phyloP scores from a whole-genome alignment of 2,888 invertebrate species.

The Strigamia maritima region DNA sequence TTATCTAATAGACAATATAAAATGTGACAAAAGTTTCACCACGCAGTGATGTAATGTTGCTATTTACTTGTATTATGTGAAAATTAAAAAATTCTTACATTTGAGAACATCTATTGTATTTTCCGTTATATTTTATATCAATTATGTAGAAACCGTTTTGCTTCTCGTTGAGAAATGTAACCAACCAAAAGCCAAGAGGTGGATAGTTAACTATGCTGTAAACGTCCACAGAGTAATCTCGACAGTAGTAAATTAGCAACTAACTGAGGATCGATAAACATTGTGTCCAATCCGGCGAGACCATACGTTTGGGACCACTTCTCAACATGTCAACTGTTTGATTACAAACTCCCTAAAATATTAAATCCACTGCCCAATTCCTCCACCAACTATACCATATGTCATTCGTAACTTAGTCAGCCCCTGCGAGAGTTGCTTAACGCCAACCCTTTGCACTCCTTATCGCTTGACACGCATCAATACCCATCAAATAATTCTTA shows the following conservation, averaged over 20 bases:
- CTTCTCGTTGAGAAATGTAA: slow-evolving; percentile 15
- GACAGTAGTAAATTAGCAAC: slow-evolving; percentile 29
- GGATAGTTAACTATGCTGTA: slow-evolving; percentile 24
- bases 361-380: slow-evolving; percentile 19
- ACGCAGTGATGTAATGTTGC: too few relatives aligned
- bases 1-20: too few relatives aligned
- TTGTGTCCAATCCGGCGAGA: slow-evolving; percentile 29
- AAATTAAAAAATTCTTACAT: neutral
- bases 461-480: slow-evolving; percentile 12
- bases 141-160: neutral
- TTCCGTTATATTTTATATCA: neutral
- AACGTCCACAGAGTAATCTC: slow-evolving; percentile 29
- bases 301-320: slow-evolving; percentile 29
- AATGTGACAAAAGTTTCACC: too few relatives aligned
- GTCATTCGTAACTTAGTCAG: slow-evolving; percentile 18
- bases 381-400: slow-evolving; percentile 11
- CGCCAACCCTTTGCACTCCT: neutral
- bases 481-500: slow-evolving; percentile 19
- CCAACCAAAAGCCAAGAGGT: slow-evolving; percentile 21
- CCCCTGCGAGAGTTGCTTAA: neutral
- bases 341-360: slow-evolving; percentile 27
- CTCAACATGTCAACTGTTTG: slow-evolving; percentile 29
- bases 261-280: slow-evolving; percentile 29
- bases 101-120: too few relatives aligned
- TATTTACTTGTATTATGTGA: too few relatives aligned